These are phyloP conservation scores for Pissodes strobi DNA, from an alignment of 1,140 invertebrate genomes.

Conservation along the genomic window DNA sequence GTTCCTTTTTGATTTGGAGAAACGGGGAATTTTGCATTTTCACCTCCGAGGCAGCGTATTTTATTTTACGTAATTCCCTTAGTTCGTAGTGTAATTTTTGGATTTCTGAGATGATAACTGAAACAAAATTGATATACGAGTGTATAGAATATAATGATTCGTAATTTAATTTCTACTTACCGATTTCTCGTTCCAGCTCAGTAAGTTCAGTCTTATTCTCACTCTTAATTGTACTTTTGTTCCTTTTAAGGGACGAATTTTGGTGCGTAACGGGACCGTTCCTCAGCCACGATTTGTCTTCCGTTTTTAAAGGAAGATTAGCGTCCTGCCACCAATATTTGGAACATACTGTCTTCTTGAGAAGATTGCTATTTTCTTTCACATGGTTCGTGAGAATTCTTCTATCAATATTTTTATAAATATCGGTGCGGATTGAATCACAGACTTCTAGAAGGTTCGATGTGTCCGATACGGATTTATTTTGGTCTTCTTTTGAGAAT, in stretches of 20 bases:
- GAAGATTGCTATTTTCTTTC: not conserved
- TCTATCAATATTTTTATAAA: conserved; percentile 9
- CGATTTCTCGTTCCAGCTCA: no score
- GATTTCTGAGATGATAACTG: conserved; percentile 4
- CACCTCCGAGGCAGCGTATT: not conserved
- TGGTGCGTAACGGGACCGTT: no score
- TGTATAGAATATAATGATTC: not conserved
- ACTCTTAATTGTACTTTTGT: no score
- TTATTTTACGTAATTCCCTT: not conserved
- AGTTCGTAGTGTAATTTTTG: not conserved
- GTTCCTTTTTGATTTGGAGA: conserved; percentile 10
- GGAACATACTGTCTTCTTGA: not conserved
- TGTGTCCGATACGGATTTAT: not conserved
- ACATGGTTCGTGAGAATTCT: not conserved
- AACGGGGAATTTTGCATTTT: not conserved
- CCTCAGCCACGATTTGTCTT: no score
- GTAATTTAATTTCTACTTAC: no score
- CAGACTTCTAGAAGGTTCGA: not conserved
- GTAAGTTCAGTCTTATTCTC: no score
- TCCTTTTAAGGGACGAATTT: no score
- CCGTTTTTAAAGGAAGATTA: no score
- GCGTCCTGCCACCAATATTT: not conserved
- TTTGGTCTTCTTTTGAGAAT: not conserved
- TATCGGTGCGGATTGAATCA: not conserved
- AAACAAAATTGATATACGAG: not conserved